A percentile compares a stretch with the other conserved stretches of the same genome.
Conservation (phyloP, 2,888 invertebrate genomes). For the Scaptomyza flava region DNA sequence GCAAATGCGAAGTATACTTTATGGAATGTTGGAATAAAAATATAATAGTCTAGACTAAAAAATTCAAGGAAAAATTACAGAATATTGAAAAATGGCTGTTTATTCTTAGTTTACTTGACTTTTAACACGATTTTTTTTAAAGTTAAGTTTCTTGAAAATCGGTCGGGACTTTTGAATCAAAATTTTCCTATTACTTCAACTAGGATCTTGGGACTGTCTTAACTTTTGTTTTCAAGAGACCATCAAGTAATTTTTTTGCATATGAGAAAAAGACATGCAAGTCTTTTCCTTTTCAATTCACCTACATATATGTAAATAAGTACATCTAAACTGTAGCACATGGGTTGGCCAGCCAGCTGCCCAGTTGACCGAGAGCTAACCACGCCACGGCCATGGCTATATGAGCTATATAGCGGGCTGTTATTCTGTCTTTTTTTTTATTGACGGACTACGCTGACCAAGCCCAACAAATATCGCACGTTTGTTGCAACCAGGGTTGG, state of each 20-base stretch:
- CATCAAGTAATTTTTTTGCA: neutral
- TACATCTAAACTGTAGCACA: constrained; percentile 69
- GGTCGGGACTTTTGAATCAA: too few relatives aligned
- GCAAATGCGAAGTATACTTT: neutral
- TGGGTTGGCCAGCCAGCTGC: constrained; percentile 55
- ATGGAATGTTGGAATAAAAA: constrained; percentile 28
- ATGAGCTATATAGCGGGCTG: constrained; percentile 50
- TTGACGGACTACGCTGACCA: constrained; percentile 65
- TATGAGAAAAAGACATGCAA: neutral
- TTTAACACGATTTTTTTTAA: too few relatives aligned
- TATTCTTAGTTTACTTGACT: too few relatives aligned
- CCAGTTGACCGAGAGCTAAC: constrained; percentile 58
- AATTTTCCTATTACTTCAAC: neutral
- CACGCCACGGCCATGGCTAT: constrained; percentile 60
- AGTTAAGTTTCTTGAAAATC: too few relatives aligned
- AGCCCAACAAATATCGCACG: constrained; percentile 73
- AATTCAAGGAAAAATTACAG: neutral
- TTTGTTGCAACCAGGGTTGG: constrained; percentile 57
- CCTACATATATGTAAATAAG: constrained; percentile 68
- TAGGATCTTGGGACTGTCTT: neutral
- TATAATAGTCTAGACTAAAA: neutral
- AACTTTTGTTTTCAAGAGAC: constrained; percentile 25
- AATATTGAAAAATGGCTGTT: too few relatives aligned
- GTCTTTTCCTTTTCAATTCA: constrained; percentile 36
- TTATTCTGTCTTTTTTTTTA: constrained; percentile 52